Base-by-base conservation (phyloP, 2,113 vertebrate genomes). In the Xiphias gladius region DNA sequence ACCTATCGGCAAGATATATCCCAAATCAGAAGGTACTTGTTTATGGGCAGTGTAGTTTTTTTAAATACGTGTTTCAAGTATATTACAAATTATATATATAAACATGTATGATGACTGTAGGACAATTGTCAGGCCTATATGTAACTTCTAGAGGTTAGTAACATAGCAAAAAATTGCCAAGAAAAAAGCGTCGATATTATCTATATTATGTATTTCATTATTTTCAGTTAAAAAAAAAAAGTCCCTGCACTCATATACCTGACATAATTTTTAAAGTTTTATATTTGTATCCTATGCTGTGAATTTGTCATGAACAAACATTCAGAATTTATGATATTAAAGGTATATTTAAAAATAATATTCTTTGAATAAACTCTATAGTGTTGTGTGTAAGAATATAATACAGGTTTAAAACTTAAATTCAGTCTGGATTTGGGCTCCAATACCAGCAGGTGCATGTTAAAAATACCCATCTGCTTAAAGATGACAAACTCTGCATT, bases 401-500 rank as follows among this genome's bases (percentile, higher is more conserved):
- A 52, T 30, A 16, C 0, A 61, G 10, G 16, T 67, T 59, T 32
- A 35, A 57, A 48, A 59, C 32, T 52, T 7, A n/a, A 22, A 2
- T 48, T 63, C 10, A 70, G 2, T 11, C 0, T 22, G n/a, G 72
- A n/a, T 0, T 19, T 54, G 28, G 16, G 5, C 35, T 24, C 14
- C 62, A 41, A 2, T 39, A 0, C 20, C 8, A 46, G 4, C 13
- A 9, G 35, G 2, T 22, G 2, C 5, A 43, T 19, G 20, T 52
- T 17, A 20, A 77, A 71, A 72, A n/a, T 8, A 54, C 19, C 19
- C 13, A 68, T n/a, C 63, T 11, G 19, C 37, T 71, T 16, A 83
- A 80, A 76, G 64, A 85, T 0, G 39, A 85, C 68, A 73, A 80
- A 37, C 4, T 20, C 7, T 2, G 17, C 16, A 48, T 69, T 84